Percentiles rank a stretch among this genome's conserved stretches.
These are phyloP conservation scores for Holothuria leucospilota DNA, from an alignment of 53 echinoderm and acorn worm genomes.

Conservation along the genomic window DNA sequence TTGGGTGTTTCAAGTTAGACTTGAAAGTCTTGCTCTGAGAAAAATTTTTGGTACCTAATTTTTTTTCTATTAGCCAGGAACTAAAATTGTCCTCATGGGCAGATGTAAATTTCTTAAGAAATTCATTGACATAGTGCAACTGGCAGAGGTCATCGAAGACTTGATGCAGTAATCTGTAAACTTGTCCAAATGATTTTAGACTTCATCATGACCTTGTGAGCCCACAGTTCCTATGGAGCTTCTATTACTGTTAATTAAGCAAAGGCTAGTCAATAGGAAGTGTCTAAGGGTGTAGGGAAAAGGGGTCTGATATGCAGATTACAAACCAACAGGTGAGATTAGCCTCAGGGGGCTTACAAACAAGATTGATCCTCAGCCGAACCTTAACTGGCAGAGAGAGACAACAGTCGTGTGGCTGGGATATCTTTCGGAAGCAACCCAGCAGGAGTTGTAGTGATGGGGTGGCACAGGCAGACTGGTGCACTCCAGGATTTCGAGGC, in stretches of 20 bases:
- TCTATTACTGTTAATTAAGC: constrained; percentile 19
- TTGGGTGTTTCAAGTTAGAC: no score
- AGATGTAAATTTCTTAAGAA: no score
- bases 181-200: no score
- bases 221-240: constrained; percentile 7
- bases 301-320: not conserved
- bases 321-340: constrained; percentile 32
- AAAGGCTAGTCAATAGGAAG: constrained; percentile 9
- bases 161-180: no score
- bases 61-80: no score
- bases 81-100: no score
- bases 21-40: no score
- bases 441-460: not conserved
- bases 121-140: no score
- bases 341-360: constrained; percentile 45
- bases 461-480: not conserved
- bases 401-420: constrained; percentile 34
- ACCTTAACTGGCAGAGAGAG: constrained; percentile 6
- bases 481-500: constrained; percentile 8
- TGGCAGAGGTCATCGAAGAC: no score
- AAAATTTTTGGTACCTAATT: no score
- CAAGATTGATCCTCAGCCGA: constrained; percentile 8
- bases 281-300: constrained; percentile 21
- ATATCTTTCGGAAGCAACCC: constrained; percentile 27
- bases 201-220: not conserved